Conservation (phyloP, 2,888 invertebrate species). For the Gastracanthus pulcherrimus region DNA sequence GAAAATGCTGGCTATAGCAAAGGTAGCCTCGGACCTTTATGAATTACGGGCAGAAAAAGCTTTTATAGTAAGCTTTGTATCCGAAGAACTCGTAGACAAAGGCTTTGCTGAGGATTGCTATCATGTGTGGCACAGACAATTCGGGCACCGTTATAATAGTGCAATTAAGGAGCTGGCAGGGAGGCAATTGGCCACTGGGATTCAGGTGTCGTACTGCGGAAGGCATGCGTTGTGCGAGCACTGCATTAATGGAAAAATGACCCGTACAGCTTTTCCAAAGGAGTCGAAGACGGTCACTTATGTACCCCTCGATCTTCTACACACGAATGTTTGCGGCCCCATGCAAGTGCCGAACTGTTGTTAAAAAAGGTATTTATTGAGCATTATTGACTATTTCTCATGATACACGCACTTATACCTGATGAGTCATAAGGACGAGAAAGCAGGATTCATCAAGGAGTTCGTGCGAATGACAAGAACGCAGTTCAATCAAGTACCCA, state of each 20-base stretch:
- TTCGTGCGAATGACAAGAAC: constrained; percentile 12
- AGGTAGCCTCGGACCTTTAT: constrained; percentile 47
- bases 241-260: constrained; percentile 63
- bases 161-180: constrained; percentile 54
- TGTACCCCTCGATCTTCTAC: constrained; percentile 55
- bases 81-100: no score
- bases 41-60: constrained; percentile 38
- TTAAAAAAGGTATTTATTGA: constrained; percentile 50
- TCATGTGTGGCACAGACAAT: constrained; percentile 61
- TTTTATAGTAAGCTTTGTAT: constrained; percentile 31
- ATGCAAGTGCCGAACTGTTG: constrained; percentile 61
- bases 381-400: constrained; percentile 57
- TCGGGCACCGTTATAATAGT: constrained; percentile 58
- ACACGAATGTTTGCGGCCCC: constrained; percentile 63
- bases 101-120: constrained; percentile 51
- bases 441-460: constrained; percentile 8
- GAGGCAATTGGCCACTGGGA: constrained; percentile 52
- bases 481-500: constrained; percentile 31
- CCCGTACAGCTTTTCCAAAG: constrained; percentile 59
- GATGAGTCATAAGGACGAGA: background rate
- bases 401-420: constrained; percentile 37
- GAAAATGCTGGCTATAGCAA: constrained; percentile 45
- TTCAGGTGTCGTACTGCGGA: constrained; percentile 59
- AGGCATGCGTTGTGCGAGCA: constrained; percentile 57
- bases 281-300: constrained; percentile 49